Evolutionary conservation across 2,797 vertebrate species (phyloP).

Genomic region (Knipowitschia caucasica): DNA sequence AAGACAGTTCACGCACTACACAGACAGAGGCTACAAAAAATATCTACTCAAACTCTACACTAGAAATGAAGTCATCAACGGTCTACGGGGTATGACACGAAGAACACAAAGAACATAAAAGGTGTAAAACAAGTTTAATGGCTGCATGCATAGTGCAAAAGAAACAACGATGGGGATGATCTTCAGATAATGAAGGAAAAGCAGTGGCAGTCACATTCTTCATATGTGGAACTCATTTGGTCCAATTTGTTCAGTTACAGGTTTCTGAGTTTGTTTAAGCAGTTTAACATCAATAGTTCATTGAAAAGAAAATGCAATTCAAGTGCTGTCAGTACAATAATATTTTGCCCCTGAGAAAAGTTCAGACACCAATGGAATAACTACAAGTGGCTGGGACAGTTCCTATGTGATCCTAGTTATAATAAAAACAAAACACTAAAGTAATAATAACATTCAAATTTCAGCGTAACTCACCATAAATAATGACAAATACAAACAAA

Average conservation of each 20-base stretch:
- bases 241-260: conserved; percentile 26
- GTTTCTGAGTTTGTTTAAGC: conserved; percentile 21
- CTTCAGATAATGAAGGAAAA: conserved; percentile 42
- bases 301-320: conserved; percentile 2
- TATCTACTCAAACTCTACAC: conserved; percentile 52
- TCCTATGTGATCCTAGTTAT: background rate
- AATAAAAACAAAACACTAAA: too few relatives aligned
- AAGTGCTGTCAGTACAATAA: background rate
- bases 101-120: conserved; percentile 30
- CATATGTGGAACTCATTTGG: conserved; percentile 18
- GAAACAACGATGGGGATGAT: conserved; percentile 21
- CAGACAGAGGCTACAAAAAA: conserved; percentile 60
- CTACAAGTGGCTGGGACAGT: background rate
- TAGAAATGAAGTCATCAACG: conserved; percentile 36
- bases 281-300: conserved; percentile 38
- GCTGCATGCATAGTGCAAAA: conserved; percentile 64
- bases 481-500: conserved; percentile 8
- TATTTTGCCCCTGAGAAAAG: conserved; percentile 6
- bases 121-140: conserved; percentile 45
- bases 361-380: background rate
- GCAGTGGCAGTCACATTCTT: conserved; percentile 43
- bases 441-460: conserved; percentile 6
- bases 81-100: conserved; percentile 52
- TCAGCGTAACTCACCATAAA: background rate
- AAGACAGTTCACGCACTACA: conserved; percentile 59